Conservation (phyloP, 2,888 invertebrate species). For the Keiferia lycopersicella region DNA sequence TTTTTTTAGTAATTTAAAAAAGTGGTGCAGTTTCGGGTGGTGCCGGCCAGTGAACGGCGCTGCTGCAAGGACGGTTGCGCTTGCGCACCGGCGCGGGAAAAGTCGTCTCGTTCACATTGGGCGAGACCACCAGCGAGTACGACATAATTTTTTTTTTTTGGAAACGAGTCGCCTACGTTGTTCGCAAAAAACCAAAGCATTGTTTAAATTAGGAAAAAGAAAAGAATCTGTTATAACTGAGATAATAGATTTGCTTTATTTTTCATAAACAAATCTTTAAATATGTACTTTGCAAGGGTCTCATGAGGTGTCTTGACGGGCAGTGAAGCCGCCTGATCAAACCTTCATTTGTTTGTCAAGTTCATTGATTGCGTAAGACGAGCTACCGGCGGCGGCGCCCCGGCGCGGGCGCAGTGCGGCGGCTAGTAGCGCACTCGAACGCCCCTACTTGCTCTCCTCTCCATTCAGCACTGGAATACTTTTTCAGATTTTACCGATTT, state of each 20-base stretch:
- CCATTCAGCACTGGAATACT: not conserved
- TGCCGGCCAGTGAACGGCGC: conserved; percentile 24
- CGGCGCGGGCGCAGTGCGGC: not conserved
- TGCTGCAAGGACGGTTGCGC: not conserved
- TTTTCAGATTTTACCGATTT: not conserved
- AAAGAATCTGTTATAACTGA: too few species aligned
- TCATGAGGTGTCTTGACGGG: not conserved
- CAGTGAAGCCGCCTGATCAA: not conserved
- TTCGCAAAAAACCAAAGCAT: not conserved
- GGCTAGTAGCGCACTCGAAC: not conserved
- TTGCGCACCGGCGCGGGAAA: conserved; percentile 25
- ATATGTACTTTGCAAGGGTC: not conserved
- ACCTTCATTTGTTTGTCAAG: conserved; percentile 14
- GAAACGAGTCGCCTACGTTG: not conserved
- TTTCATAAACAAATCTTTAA: not conserved
- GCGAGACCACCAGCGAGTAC: conserved; percentile 23
- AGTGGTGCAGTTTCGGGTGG: conserved; percentile 16
- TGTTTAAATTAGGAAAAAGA: too few species aligned
- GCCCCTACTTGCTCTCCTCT: conserved; percentile 4
- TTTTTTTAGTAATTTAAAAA: not conserved
- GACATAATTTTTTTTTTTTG: not conserved
- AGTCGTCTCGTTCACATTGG: conserved; percentile 30
- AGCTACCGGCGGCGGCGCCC: not conserved
- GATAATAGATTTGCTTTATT: not conserved
- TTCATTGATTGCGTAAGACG: conserved; percentile 12